Base-by-base conservation (phyloP, 2,797 vertebrate genomes). In the Vireo griseus region DNA sequence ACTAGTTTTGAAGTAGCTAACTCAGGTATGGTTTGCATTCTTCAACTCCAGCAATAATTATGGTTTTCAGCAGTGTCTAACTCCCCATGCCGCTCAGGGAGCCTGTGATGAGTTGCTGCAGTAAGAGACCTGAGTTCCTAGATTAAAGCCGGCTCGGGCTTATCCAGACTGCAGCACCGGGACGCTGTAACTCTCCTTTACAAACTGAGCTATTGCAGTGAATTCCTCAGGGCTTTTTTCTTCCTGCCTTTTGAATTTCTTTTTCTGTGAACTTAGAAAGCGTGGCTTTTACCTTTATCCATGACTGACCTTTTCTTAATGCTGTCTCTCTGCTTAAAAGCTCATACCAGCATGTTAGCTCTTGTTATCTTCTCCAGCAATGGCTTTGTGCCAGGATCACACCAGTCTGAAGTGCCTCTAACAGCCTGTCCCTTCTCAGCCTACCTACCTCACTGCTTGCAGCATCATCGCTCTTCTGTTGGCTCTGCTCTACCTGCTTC, bases 231-330 rank as follows among this genome's bases (percentile, higher is more conserved):
- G 50, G 59, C 39, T 77, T 91, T 86, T 83, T 5, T 2, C 57
- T 92, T 93, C 74, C 79, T 90, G 75, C 66, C 83, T 90, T 90
- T 96, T 86, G 69, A 90, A 67, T 92, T 86, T 67, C 42, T 75
- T 93, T 94, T 80, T 58, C 85, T 93, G 57, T 87, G 71, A 82
- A 68, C 15, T 80, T 78, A 42, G 15, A 42, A 74, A 80, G 54
- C 11, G 35, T 75, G 79, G 42, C 72, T 80, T 95, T 92, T 94
- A 67, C 73, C 47, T 92, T 87, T 88, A 73, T 86, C 82, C 1
- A 1, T 44, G 58, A 59, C 50, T 89, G 86, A 89, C 91, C 81
- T 96, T 75, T 93, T 55, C 72, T 94, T 59, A 85, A 21, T 58
- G 52, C 37, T 88, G 12, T 47, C 68, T 94, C 37, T 85, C 72